Conservation (phyloP, 2,113 vertebrate genomes). For the Antigone vipio region DNA sequence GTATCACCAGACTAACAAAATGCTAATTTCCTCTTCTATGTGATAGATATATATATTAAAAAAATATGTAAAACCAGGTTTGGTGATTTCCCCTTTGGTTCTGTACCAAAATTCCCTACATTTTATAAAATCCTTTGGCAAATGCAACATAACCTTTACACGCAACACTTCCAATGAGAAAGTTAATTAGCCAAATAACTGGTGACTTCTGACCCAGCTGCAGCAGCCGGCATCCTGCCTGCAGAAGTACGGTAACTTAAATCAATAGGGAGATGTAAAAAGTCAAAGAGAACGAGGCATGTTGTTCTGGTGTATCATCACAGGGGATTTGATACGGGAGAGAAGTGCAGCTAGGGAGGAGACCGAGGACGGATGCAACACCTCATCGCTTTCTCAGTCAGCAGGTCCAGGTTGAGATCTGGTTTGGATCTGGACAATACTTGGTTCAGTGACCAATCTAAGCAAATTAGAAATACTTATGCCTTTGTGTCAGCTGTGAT, state of each 20-base stretch:
- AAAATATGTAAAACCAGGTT: neutral
- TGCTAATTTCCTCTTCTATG: neutral
- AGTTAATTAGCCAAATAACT: neutral
- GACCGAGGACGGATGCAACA: neutral
- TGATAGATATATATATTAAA: neutral
- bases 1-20: neutral
- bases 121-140: neutral
- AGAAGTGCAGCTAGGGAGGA: neutral
- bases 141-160: neutral
- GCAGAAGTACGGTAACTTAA: neutral
- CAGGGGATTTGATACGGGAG: neutral
- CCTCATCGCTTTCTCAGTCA: neutral
- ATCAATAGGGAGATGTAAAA: neutral
- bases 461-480: slow-evolving; percentile 19
- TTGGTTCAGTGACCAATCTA: neutral
- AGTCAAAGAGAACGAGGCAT: neutral
- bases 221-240: rapidly evolving
- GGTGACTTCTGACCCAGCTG: neutral
- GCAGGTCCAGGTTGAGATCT: neutral
- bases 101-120: neutral
- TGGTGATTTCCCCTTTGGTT: neutral
- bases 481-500: neutral
- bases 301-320: neutral
- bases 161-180: neutral
- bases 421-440: neutral